Evolutionary conservation across 1,140 invertebrate genomes (phyloP), one percentile per base, ranked within the genome.

Genomic region (Drosophila setifemur): DNA sequence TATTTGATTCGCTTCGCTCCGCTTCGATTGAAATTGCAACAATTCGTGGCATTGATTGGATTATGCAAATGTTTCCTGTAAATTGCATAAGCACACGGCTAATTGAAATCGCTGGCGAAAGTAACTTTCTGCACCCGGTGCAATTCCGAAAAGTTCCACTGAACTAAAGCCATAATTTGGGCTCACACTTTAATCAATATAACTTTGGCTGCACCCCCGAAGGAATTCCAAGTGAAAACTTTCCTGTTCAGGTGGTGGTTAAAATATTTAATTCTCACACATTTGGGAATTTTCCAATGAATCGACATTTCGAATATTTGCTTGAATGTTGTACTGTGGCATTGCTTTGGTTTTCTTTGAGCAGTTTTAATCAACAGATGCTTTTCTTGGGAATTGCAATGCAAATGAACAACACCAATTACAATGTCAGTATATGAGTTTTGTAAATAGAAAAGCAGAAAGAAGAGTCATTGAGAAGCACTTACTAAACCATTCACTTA

Each of bases 51-150:
- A n/a, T 33, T 66, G 66, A 81, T 82, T 82, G 72, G 43, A 64
- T 76, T 82, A 81, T 76, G 72, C 47, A 82, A 81, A 81, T 72
- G 42, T 55, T 31, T 33, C 12, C 23, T 45, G 40, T 37, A 40
- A 72, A 53, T 54, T 25, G 48, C 61, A 79, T 52, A 48, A 70
- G 57, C 60, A 48, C 25, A 21, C 12, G 73, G 55, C 52, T 75
- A 74, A 74, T 79, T 45, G 40, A 58, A 75, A 54, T 39, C 25
- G 60, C 43, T 23, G 42, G 2, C 26, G 48, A 26, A 48, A 37
- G 42, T 43, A 54, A 57, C 8, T 61, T 35, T 19, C 4, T 4
- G 9, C 6, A n/a, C 18, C 25, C 45, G 45, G 25, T 26, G 29
- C 16, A 2, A 48, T 31, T 31, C 8, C 6, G 18, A 37, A 31